Base-by-base conservation (phyloP, 2,888 invertebrate species). In the Epirrita christyi region DNA sequence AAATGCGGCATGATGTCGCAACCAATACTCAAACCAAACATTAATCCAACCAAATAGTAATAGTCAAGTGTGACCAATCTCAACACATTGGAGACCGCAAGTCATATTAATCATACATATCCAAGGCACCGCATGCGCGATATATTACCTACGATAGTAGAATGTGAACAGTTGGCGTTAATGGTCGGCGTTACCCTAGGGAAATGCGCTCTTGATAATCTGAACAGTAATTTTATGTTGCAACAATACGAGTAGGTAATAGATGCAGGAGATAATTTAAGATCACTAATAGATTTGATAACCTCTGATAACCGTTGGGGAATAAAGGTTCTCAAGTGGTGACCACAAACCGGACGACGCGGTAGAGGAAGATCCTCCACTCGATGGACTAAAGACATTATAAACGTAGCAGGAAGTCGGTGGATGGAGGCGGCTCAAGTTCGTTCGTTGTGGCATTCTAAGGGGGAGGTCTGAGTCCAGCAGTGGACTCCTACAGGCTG, bases 81-180 rank as follows among this genome's bases (percentile, higher is more conserved):
- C 69, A 74, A 71, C 75, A 76, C 73, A 73, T 71, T 68, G 72
- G 70, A 76, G 68, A 71, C 78, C 76, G 70, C 76, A 72, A 76
- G 74, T 64, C 62, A 60, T 76, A 80, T 80, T 78, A 80, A 80
- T 80, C 80, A 78, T 75, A 78, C 70, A 72, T 76, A 75, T 73
- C 72, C 75, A 72, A 68, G 71, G 72, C 70, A 65, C 75, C 75
- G 71, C 75, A 70, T 80, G 80, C 72, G 70, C 78, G 72, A 81
- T 82, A 81, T 80, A 81, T 82, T 81, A 80, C 75, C 70, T 73
- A 78, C 73, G 73, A 73, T 78, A 78, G 79, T 76, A 56, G 67
- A 63, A 81, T 78, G 86, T 73, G 85, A 88, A 89, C 91, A 91
- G 91, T 90, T 91, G 91, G 87, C 83, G 86, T 78, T 90, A 91